Conservation (phyloP, 2,113 vertebrate species). For the Trachemys scripta region DNA sequence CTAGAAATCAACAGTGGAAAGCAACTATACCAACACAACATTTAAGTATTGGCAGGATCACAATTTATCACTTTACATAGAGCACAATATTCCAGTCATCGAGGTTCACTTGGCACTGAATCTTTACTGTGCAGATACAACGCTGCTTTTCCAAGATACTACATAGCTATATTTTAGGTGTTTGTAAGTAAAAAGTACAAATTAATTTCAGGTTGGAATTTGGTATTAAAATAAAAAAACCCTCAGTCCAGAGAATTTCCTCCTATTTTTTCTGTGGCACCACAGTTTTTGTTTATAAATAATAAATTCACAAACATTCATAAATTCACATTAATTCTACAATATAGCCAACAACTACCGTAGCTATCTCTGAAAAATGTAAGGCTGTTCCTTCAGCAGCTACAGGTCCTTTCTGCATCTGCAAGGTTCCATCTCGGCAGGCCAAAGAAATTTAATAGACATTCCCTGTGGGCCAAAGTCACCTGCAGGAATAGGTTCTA, state of each 20-base stretch:
- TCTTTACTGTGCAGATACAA: background rate
- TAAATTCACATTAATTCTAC: background rate
- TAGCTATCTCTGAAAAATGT: background rate
- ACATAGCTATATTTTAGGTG: background rate
- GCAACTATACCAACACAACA: background rate
- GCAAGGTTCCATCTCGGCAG: background rate
- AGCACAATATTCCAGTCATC: slow-evolving; percentile 33
- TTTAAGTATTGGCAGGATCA: slow-evolving; percentile 3
- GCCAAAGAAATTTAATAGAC: background rate
- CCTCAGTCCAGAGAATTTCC: background rate
- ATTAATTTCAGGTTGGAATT: background rate
- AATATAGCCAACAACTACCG: background rate
- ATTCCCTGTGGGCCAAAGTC: background rate
- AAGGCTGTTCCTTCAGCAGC: background rate
- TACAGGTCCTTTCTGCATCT: background rate
- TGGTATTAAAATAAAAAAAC: background rate
- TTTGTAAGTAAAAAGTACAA: background rate
- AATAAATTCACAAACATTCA: background rate
- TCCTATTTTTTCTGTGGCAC: background rate
- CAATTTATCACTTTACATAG: slow-evolving; percentile 24
- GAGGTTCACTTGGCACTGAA: slow-evolving; percentile 13
- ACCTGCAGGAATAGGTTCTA: background rate
- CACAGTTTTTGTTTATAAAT: slow-evolving; percentile 22
- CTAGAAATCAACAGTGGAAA: slow-evolving; percentile 50
- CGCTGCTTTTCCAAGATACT: slow-evolving; percentile 21